These are phyloP conservation scores for Caretta caretta DNA, from an alignment of 2,113 vertebrate species.

Conservation along the genomic window DNA sequence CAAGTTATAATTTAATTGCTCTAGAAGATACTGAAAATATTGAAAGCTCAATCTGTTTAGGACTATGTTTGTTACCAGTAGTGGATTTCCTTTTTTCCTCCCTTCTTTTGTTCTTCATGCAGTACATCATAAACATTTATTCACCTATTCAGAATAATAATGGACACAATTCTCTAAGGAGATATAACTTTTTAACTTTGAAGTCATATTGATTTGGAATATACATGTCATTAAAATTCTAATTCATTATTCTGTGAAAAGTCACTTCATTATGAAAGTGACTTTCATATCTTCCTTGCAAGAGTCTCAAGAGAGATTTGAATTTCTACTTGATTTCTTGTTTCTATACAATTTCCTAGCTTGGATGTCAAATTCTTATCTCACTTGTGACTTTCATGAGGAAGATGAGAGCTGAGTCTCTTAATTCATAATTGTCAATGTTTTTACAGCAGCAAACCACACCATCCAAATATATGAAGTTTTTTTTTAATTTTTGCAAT, in stretches of 20 bases:
- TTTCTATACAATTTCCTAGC: conserved; percentile 12
- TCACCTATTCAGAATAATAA: conserved; percentile 4
- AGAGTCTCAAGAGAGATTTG: conserved; percentile 17
- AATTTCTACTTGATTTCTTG: conserved; percentile 40
- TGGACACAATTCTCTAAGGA: conserved; percentile 10
- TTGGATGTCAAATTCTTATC: conserved; percentile 38
- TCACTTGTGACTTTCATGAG: conserved; percentile 21
- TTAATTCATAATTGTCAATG: not conserved
- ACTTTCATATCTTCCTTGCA: conserved; percentile 19
- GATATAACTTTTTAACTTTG: conserved; percentile 1
- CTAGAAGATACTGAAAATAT: not conserved
- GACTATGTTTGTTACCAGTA: not conserved
- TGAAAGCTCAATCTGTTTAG: not conserved
- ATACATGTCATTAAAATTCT: conserved; percentile 35
- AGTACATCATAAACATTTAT: not conserved
- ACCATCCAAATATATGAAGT: conserved; percentile 3
- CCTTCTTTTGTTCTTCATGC: not conserved
- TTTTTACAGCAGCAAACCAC: conserved; percentile 17
- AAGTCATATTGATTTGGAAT: conserved; percentile 29
- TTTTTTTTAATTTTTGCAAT: not conserved
- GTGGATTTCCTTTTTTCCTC: not conserved
- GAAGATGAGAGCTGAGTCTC: conserved; percentile 13
- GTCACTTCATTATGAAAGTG: conserved; percentile 15
- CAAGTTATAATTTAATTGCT: not conserved
- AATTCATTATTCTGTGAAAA: conserved; percentile 43